Percentiles rank a stretch among this genome's conserved stretches.
These are phyloP conservation scores for Actinemys pallida DNA, from an alignment of 2,113 vertebrate genomes.

Conservation along the genomic window DNA sequence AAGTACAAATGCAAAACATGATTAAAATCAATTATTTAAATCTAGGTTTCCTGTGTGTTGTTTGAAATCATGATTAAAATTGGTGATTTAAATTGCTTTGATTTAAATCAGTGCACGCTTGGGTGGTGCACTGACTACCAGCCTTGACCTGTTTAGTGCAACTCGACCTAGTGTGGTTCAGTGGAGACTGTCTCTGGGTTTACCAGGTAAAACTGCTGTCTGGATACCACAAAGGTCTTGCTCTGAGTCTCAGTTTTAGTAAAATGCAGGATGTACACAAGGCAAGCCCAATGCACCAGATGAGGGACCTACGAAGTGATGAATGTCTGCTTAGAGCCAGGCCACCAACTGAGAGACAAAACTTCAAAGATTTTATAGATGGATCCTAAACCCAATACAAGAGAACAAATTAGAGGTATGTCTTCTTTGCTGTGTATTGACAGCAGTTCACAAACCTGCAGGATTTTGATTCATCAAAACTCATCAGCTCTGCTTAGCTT, in stretches of 20 bases:
- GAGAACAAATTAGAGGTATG: background rate
- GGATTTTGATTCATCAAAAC: background rate
- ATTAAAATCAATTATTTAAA: background rate
- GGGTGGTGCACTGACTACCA: background rate
- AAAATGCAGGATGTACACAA: background rate
- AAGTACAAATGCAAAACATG: background rate
- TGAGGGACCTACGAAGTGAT: background rate
- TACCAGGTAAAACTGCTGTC: background rate
- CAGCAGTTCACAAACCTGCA: background rate
- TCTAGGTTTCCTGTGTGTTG: background rate
- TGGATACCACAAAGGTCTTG: background rate
- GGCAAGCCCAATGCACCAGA: background rate
- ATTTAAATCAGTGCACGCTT: background rate
- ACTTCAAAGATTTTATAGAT: background rate
- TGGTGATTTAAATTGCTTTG: background rate
- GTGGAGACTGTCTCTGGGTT: background rate
- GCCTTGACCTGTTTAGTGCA: background rate
- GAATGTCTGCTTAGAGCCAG: background rate
- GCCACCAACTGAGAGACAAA: background rate
- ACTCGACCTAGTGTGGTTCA: background rate
- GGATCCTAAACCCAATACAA: background rate
- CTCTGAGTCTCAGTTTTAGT: background rate
- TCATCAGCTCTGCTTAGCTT: background rate
- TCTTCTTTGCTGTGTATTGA: background rate
- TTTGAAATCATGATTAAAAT: background rate